Conservation (phyloP, 2,888 invertebrate species). For the Thumatha senex region DNA sequence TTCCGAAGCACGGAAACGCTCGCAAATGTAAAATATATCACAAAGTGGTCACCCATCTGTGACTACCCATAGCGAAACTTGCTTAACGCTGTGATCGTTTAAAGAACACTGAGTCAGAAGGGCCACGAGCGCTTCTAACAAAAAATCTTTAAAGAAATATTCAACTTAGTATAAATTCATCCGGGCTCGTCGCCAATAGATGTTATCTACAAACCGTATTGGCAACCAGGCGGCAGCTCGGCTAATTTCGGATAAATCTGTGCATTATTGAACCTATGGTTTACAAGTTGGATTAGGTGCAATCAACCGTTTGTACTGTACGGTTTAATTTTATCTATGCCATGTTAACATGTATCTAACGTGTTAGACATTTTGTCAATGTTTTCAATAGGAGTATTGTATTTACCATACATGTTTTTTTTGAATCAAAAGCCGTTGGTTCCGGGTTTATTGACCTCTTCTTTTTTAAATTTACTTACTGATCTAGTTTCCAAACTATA, state of each 20-base stretch:
- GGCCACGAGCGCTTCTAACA: not conserved
- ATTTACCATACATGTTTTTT: too few species aligned
- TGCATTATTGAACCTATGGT: slow-evolving; percentile 39
- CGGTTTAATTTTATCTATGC: slow-evolving; percentile 24
- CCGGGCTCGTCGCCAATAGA: slow-evolving; percentile 18
- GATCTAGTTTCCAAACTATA: too few species aligned
- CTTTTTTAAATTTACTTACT: too few species aligned
- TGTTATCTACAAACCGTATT: slow-evolving; percentile 32
- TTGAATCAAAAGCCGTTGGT: too few species aligned
- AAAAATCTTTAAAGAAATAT: not conserved
- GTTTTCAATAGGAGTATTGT: not conserved
- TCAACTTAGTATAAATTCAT: not conserved
- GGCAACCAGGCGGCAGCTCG: slow-evolving; percentile 31
- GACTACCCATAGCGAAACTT: too few species aligned
- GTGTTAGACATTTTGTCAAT: not conserved
- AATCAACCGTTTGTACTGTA: slow-evolving; percentile 25
- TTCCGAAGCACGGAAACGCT: too few species aligned
- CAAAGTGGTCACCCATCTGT: too few species aligned
- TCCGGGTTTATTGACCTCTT: too few species aligned
- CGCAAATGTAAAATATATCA: too few species aligned
- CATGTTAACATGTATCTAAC: slow-evolving; percentile 2
- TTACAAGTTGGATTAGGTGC: slow-evolving; percentile 31
- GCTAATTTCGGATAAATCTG: slow-evolving; percentile 45
- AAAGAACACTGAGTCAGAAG: not conserved
- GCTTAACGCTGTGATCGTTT: too few species aligned